Base-by-base conservation (phyloP, 2,797 vertebrate species). In the Esox masquinongy region DNA sequence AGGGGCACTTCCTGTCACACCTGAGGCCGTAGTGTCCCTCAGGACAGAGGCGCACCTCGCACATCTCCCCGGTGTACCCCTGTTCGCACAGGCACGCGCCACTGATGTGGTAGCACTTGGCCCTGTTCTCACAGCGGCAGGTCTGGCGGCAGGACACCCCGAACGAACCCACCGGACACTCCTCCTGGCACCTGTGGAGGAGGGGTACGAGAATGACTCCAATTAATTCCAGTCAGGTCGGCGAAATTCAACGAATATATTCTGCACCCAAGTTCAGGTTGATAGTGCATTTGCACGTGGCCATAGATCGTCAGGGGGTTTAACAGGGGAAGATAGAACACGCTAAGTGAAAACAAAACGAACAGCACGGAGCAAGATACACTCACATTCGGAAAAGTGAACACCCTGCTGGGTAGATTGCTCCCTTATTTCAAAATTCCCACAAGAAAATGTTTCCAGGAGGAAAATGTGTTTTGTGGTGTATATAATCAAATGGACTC, bases 41-140 rank as follows among this genome's bases (percentile, higher is more conserved):
- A 0, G 94, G 86, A 81, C 98, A 99, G 61, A 97, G 89, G n/a
- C 97, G 94, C 0, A 91, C 91, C 75, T 96, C 95, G 1, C 98
- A 99, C 24, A 22, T 89, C 72, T 94, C 91, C 0, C 98, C 98
- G 0, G 93, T 94, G 88, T 94, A 98, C 7, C 98, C 97, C 0
- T 93, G 92, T 82, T 98, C 96, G 24, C 98, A 99, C 64, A 95
- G 81, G 79, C 98, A 99, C 0, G 92, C 85, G 0, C 97, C 98
- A 0, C 92, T 97, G 85, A 96, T 94, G 16, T 98, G 97, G 88
- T 95, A 96, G 71, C 98, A 99, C 75, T 95, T 94, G 19, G 93
- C 93, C 36, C 95, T 94, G 22, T 98, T 97, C 84, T 91, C 77
- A 76, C 98, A 99, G 63, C 77, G 92, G 80, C 98, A 99, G 4